Evolutionary conservation across 2,888 invertebrate genomes (phyloP).

Genomic region (Dusona sp.): DNA sequence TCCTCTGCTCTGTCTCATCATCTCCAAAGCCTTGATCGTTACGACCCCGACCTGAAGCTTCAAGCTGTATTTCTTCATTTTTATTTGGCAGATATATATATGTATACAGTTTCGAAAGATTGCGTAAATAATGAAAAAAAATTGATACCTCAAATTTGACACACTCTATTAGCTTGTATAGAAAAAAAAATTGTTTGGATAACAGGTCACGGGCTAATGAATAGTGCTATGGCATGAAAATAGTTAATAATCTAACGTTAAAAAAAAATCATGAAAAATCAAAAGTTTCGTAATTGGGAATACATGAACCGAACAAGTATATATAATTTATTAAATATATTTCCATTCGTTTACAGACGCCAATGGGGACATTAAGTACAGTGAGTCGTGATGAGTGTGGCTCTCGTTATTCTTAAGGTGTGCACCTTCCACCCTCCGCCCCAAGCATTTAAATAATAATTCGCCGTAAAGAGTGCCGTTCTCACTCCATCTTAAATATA

Average conservation of each 20-base stretch:
- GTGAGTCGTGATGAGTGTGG: background rate
- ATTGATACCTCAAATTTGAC: background rate
- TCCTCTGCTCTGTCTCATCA: constrained; percentile 16
- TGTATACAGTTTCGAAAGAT: background rate
- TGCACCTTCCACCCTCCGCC: background rate
- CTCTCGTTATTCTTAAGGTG: constrained; percentile 19
- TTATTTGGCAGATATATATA: background rate
- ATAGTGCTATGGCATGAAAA: background rate
- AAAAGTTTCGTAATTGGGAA: background rate
- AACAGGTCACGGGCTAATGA: background rate
- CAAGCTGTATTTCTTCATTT: background rate
- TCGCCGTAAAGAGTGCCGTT: constrained; percentile 75
- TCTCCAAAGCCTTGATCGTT: constrained; percentile 10
- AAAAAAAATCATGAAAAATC: background rate
- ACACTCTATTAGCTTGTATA: background rate
- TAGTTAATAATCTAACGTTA: background rate
- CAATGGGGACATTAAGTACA: constrained; percentile 11
- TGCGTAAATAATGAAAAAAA: background rate
- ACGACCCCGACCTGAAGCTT: constrained; percentile 15
- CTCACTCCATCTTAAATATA: constrained; percentile 15
- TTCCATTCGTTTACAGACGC: background rate
- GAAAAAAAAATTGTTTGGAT: background rate
- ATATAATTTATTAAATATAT: background rate
- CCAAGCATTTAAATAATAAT: constrained; percentile 80
- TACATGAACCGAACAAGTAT: background rate